A percentile compares a stretch with the other conserved stretches of the same genome.
Evolutionary conservation across 2,888 invertebrate species (phyloP).

Genomic region (Nymphalis polychloros): DNA sequence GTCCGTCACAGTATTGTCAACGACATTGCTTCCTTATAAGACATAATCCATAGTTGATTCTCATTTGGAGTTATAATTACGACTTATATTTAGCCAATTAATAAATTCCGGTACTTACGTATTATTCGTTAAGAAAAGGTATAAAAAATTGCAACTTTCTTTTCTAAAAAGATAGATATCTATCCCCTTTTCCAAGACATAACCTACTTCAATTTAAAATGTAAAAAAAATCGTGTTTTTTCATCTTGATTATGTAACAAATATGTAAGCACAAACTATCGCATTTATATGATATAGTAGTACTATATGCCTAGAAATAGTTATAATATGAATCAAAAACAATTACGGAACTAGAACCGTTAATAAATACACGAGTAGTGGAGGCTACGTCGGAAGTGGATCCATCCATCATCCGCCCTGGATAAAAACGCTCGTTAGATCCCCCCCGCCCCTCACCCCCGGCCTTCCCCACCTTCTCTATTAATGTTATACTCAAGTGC

Average conservation of each 20-base stretch:
- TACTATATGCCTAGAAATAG: not conserved
- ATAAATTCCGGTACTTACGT: too few relatives aligned
- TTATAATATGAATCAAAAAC: constrained; percentile 12
- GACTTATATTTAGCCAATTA: too few relatives aligned
- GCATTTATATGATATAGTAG: not conserved
- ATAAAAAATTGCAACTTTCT: too few relatives aligned
- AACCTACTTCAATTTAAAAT: too few relatives aligned
- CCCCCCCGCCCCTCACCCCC: constrained; percentile 48
- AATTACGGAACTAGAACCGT: constrained; percentile 59
- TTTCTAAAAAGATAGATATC: too few relatives aligned
- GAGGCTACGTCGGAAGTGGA: constrained; percentile 71
- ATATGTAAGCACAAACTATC: too few relatives aligned
- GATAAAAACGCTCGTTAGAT: constrained; percentile 81
- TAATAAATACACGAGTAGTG: constrained; percentile 72
- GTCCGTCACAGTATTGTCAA: not conserved
- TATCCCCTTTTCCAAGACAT: too few relatives aligned
- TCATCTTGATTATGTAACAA: too few relatives aligned
- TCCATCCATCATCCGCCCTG: constrained; percentile 79
- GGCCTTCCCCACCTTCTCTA: constrained; percentile 71
- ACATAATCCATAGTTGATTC: not conserved
- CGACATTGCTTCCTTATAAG: not conserved
- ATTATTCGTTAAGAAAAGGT: too few relatives aligned
- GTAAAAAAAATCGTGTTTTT: too few relatives aligned
- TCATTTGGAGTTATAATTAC: not conserved
- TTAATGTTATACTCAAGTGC: constrained; percentile 80